Evolutionary conservation across 2,888 invertebrate species (phyloP).

Genomic region (Parochlus steinenii): DNA sequence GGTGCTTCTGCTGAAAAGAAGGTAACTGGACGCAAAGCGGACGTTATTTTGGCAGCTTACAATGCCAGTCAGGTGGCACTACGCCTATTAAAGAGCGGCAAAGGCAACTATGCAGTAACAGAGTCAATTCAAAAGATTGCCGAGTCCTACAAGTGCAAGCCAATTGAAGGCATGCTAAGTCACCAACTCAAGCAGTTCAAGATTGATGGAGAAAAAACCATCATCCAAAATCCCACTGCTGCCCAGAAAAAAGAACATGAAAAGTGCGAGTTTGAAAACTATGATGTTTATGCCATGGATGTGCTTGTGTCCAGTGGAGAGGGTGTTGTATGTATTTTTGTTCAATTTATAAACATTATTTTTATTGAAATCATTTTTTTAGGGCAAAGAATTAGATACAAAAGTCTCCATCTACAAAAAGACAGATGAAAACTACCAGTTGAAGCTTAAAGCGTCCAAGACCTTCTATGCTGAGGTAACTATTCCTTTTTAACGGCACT

Average conservation of each 20-base stretch:
- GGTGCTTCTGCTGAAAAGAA: slow-evolving; percentile 58
- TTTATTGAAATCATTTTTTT: no score
- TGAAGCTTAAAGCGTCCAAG: slow-evolving; percentile 93
- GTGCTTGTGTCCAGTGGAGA: slow-evolving; percentile 94
- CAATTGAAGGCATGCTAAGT: slow-evolving; percentile 89
- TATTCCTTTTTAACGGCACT: slow-evolving; percentile 1
- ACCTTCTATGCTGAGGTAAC: slow-evolving; percentile 68
- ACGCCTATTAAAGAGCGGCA: slow-evolving; percentile 77
- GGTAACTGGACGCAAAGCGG: slow-evolving; percentile 78
- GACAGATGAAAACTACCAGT: slow-evolving; percentile 90
- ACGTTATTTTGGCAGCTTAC: slow-evolving; percentile 89
- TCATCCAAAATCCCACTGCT: slow-evolving; percentile 94
- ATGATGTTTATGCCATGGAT: slow-evolving; percentile 98
- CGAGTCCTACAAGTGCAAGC: slow-evolving; percentile 88
- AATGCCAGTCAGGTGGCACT: slow-evolving; percentile 91
- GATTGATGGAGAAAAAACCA: slow-evolving; percentile 95
- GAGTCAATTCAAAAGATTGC: slow-evolving; percentile 86
- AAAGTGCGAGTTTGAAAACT: slow-evolving; percentile 84
- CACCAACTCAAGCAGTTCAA: slow-evolving; percentile 92
- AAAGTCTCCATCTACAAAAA: slow-evolving; percentile 97
- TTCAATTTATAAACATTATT: slow-evolving; percentile 12
- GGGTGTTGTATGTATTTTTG: slow-evolving; percentile 51
- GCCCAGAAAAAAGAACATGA: slow-evolving; percentile 94
- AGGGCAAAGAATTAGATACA: slow-evolving; percentile 84
- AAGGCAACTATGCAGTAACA: slow-evolving; percentile 84